Base-by-base conservation (phyloP, 2,797 vertebrate species). In the Selene dorsalis region DNA sequence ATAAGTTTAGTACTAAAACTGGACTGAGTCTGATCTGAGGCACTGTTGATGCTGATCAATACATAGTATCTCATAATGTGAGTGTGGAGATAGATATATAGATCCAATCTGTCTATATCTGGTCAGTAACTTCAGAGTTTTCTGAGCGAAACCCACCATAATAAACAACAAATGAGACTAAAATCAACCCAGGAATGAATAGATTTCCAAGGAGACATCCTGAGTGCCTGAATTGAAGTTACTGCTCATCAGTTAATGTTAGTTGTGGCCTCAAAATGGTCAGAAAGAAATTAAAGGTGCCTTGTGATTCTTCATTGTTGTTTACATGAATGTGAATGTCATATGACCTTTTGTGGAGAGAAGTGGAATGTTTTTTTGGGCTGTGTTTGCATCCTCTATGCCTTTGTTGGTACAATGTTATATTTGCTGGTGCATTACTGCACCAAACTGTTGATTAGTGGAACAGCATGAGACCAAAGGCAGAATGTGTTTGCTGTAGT, bases 21-120 rank as follows among this genome's bases (percentile, higher is more conserved):
- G 11, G 28, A 43, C 10, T 8, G 12, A 12, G 56, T 47, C 4
- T 57, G 47, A 50, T 24, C 28, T 2, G 11, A 64, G 32, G 55
- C 45, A 53, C 60, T 0, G 47, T 50, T 28, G 41, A 24, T 18
- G 20, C 10, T 22, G 43, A 75, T 75, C n/a, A 14, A 83, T 67
- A 53, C 43, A 60, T 32, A 56, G 32, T 57, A 48, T 48, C 20
- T 30, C 4, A 58, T 64, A 63, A 13, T 18, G 12, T 43, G 26
- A 38, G 26, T 22, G 1, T 43, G 22, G 24, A 35, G 5, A 35
- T 30, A 30, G 30, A 30, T 30, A 8, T 4, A 35, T 35, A 35
- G 5, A 35, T 39, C 28, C 41, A 67, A 47, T 61, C 32, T 48
- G 32, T 4, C 32, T 35, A 56, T 35, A 18, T 63, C 18, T 58